phyloP scores from a whole-genome alignment of 2,888 invertebrate genomes.

The Andrena praecox region DNA sequence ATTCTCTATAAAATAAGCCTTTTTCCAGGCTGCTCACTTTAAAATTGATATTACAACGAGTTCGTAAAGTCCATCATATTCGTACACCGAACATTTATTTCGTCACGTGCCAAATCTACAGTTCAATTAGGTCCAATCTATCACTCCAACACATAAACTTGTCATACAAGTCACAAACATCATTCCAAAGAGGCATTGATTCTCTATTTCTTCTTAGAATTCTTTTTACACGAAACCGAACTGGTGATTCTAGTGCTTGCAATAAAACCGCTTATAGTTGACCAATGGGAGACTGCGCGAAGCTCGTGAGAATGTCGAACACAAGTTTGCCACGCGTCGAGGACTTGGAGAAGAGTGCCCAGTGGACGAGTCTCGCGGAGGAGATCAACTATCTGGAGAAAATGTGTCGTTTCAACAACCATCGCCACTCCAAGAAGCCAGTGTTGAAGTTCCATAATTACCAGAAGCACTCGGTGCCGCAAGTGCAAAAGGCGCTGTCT shows the following conservation, averaged over 20 bases:
- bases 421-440: slow-evolving; percentile 11
- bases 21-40: too few relatives aligned
- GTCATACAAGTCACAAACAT: slow-evolving; percentile 10
- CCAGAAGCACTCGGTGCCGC: slow-evolving; percentile 77
- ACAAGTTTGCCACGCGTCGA: slow-evolving; percentile 69
- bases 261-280: too few relatives aligned
- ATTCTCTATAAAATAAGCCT: too few relatives aligned
- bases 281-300: slow-evolving; percentile 19
- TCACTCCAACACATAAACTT: slow-evolving; percentile 16
- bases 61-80: too few relatives aligned
- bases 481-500: slow-evolving; percentile 66
- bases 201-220: too few relatives aligned
- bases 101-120: too few relatives aligned
- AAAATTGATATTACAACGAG: too few relatives aligned
- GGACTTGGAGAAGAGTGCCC: slow-evolving; percentile 74
- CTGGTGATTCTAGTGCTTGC: neutral
- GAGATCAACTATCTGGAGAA: slow-evolving; percentile 78
- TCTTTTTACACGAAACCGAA: too few relatives aligned
- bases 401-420: slow-evolving; percentile 51
- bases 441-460: slow-evolving; percentile 40
- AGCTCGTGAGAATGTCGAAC: slow-evolving; percentile 34
- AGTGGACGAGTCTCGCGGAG: slow-evolving; percentile 75
- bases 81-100: too few relatives aligned
- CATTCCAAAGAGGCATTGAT: neutral
- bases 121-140: too few relatives aligned